phyloP scores from a whole-genome alignment of 2,888 invertebrate species.

The Leucophora obtusa region DNA sequence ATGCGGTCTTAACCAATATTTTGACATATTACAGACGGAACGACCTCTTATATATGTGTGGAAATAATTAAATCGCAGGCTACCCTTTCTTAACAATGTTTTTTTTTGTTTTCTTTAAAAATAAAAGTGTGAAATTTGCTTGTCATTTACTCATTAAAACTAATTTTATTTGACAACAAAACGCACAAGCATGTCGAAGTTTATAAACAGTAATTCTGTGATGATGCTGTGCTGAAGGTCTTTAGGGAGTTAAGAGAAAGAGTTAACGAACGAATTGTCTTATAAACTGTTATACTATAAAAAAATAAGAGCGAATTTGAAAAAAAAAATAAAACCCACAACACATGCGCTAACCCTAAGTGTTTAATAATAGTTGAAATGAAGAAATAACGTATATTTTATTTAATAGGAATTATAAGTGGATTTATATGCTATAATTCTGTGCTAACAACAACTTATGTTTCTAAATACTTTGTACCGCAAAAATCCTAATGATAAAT shows the following conservation, averaged over 20 bases:
- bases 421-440: background rate
- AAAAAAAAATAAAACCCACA: background rate
- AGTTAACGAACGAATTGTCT: background rate
- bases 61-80: too few species aligned
- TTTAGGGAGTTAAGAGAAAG: background rate
- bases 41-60: too few species aligned
- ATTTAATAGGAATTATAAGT: too few species aligned
- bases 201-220: background rate
- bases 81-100: too few species aligned
- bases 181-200: background rate
- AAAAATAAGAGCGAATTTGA: background rate
- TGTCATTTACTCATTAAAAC: too few species aligned
- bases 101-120: too few species aligned
- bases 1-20: too few species aligned
- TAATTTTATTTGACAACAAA: too few species aligned
- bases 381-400: too few species aligned
- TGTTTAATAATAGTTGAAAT: too few species aligned
- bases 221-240: background rate
- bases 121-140: too few species aligned
- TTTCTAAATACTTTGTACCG: background rate
- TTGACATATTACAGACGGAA: too few species aligned
- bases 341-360: background rate
- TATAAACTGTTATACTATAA: background rate
- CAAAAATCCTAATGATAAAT: background rate
- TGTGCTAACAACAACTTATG: background rate